These are phyloP conservation scores for Danionella cerebrum DNA, from an alignment of 2,113 vertebrate genomes.

Conservation along the genomic window DNA sequence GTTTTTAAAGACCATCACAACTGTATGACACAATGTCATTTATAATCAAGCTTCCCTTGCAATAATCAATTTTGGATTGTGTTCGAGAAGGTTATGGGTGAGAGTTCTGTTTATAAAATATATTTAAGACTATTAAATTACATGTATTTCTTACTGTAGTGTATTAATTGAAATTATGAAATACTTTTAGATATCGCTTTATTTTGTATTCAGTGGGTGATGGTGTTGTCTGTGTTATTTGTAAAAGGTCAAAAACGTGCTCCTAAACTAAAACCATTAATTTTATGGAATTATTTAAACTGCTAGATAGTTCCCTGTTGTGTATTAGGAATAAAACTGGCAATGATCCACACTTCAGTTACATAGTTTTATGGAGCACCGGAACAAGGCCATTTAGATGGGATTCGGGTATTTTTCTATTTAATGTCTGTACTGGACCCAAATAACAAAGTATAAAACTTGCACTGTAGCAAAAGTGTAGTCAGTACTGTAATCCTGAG, in stretches of 20 bases:
- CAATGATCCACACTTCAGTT: neutral
- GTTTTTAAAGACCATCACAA: neutral
- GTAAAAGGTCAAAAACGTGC: neutral
- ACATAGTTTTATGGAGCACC: neutral
- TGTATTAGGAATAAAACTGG: neutral
- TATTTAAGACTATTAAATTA: slow-evolving; percentile 10
- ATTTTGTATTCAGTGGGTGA: neutral
- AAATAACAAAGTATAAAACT: neutral
- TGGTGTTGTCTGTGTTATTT: neutral
- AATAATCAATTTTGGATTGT: neutral
- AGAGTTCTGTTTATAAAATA: neutral
- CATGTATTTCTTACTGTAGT: no score
- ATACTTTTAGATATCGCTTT: neutral
- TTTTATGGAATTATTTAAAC: neutral
- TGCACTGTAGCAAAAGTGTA: neutral
- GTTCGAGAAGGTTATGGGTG: neutral
- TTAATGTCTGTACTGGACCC: neutral
- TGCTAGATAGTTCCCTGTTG: neutral
- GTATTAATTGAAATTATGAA: neutral
- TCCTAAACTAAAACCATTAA: neutral
- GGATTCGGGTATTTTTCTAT: neutral
- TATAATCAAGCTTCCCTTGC: neutral
- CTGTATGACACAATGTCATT: neutral
- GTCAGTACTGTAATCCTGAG: neutral
- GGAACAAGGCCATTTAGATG: neutral